Percentiles rank a stretch among this genome's conserved stretches.
Conservation (phyloP, 2,113 vertebrate genomes). For the Festucalex cinctus region DNA sequence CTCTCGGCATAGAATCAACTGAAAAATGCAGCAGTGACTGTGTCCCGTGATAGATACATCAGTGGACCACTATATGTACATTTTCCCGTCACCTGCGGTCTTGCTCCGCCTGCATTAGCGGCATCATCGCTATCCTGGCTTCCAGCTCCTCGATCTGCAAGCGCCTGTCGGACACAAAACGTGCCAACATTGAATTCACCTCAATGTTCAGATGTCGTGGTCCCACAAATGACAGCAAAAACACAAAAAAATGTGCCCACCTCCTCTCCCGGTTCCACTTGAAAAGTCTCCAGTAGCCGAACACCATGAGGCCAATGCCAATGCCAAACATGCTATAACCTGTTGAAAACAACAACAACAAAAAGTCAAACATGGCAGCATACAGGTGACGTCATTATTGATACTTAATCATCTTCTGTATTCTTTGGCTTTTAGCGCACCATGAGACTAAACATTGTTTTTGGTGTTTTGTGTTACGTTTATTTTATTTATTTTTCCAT, state of each 20-base stretch:
- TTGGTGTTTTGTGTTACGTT: too few species aligned
- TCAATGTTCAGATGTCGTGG: background rate
- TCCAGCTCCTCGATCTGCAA: slow-evolving; percentile 87
- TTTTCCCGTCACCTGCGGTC: slow-evolving; percentile 77
- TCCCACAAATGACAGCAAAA: background rate
- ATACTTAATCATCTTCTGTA: too few species aligned
- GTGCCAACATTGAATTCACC: background rate
- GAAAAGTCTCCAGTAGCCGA: slow-evolving; percentile 82
- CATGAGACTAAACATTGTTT: too few species aligned
- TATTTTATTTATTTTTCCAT: too few species aligned
- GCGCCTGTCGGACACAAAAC: slow-evolving; percentile 66
- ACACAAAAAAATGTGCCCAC: slow-evolving; percentile 64
- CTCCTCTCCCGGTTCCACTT: slow-evolving; percentile 88
- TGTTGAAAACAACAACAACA: slow-evolving; percentile 49
- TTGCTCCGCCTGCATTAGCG: slow-evolving; percentile 83
- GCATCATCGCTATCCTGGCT: slow-evolving; percentile 81
- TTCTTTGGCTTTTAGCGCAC: too few species aligned
- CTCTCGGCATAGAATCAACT: background rate
- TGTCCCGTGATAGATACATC: background rate
- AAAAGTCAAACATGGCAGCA: too few species aligned
- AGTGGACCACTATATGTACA: too few species aligned
- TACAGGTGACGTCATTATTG: too few species aligned
- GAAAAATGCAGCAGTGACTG: background rate
- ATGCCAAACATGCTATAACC: slow-evolving; percentile 85
- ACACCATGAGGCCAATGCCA: slow-evolving; percentile 75